A percentile compares a stretch with the other conserved stretches of the same genome.
phyloP scores from a whole-genome alignment of 2,888 invertebrate genomes.

The Acanthoscelides obtectus region DNA sequence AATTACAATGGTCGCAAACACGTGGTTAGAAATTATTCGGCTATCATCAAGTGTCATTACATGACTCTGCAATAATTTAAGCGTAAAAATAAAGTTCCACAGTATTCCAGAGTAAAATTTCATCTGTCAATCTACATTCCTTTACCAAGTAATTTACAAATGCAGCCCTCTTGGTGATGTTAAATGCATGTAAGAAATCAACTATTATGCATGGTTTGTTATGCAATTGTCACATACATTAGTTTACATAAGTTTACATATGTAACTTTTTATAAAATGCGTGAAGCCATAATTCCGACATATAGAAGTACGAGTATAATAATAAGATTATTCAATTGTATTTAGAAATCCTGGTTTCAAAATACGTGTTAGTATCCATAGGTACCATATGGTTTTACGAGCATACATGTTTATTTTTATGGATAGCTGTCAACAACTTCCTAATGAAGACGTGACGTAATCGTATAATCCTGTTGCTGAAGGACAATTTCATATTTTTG shows the following conservation, averaged over 20 bases:
- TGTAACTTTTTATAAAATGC: background rate
- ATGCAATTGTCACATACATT: background rate
- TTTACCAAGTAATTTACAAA: too few relatives aligned
- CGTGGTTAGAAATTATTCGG: too few relatives aligned
- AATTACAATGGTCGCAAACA: too few relatives aligned
- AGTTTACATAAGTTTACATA: background rate
- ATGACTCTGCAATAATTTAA: too few relatives aligned
- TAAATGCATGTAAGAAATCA: background rate
- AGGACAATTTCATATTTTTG: conserved; percentile 18
- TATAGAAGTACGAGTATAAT: background rate
- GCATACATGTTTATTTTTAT: background rate
- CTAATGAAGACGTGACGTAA: background rate
- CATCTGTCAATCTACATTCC: too few relatives aligned
- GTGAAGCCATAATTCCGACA: background rate
- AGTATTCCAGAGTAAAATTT: too few relatives aligned
- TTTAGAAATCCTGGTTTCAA: background rate
- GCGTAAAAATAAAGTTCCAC: too few relatives aligned
- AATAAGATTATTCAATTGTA: background rate
- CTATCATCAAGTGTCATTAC: too few relatives aligned
- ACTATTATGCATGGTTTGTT: background rate
- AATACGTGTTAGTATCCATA: background rate
- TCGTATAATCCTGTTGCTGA: conserved; percentile 13
- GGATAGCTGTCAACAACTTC: background rate
- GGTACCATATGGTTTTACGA: background rate
- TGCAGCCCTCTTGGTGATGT: too few relatives aligned